Evolutionary conservation across 2,113 vertebrate genomes (phyloP).

Genomic region (Muscicapa adusta): DNA sequence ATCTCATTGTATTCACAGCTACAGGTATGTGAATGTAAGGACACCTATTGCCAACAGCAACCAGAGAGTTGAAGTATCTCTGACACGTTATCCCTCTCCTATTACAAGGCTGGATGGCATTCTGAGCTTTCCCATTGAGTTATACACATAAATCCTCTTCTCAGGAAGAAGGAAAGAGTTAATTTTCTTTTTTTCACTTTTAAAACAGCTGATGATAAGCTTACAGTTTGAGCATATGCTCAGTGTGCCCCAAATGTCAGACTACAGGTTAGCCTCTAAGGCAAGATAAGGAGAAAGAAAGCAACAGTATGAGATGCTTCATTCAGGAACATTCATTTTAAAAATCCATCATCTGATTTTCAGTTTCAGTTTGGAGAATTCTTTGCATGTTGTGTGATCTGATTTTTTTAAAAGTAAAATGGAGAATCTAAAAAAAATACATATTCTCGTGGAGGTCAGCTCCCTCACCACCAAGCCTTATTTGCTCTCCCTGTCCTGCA

Average conservation of each 20-base stretch:
- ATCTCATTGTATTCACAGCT: neutral
- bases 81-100: neutral
- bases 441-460: fast-evolving
- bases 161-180: neutral
- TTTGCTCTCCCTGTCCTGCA: neutral
- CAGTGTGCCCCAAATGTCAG: neutral
- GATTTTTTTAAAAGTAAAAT: neutral
- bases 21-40: neutral
- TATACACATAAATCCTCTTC: neutral
- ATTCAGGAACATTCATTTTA: neutral
- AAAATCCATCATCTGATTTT: neutral
- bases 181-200: neutral
- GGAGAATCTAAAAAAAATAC: neutral
- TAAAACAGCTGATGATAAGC: neutral
- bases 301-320: neutral
- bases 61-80: neutral
- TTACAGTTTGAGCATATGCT: neutral
- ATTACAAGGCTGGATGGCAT: neutral
- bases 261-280: neutral
- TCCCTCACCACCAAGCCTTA: fast-evolving
- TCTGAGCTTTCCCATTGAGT: neutral
- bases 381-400: neutral
- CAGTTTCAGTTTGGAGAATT: neutral
- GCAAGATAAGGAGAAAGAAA: neutral
- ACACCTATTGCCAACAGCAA: neutral